Evolutionary conservation across 2,113 vertebrate species (phyloP), one percentile per base, ranked within the genome.

Genomic region (Oxyruncus cristatus): DNA sequence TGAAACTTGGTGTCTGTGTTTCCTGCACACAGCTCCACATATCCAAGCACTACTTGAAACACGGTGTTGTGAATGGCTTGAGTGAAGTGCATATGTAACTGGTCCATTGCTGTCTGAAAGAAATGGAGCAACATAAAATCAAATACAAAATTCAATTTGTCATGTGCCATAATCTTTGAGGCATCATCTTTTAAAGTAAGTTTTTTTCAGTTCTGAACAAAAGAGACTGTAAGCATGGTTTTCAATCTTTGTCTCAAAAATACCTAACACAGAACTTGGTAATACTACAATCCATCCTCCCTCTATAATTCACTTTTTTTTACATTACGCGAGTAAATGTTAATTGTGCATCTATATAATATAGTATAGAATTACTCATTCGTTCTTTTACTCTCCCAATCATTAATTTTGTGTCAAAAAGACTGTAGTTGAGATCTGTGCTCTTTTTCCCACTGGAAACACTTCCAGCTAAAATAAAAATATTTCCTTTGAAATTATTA

Each of bases 1-100:
- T 99, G 99, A 97, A 99, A 99, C 97, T 99, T 99, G 80, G 99
- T 99, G 86, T 99, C 99, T 8, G 99, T 99, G 59, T 99, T 99
- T 88, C 98, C 99, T 3, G 99, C 99, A 56, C 99, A 99, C 37
- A 99, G 98, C 94, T 99, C 99, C 95, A 99, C 99, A 10, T 99
- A 99, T 49, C 99, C 99, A 92, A 99, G 98, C 55, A 99, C 99
- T 80, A 99, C 99, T 93, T 99, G 99, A 97, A 99, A 99, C 68
- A 99, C 99, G 0, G 99, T 99, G 97, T 99, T 99, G 98, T 99
- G 99, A 97, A 99, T 99, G 92, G 99, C 99, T 96, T 99, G 99
- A 70, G 99, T 99, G 96, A 99, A 99, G 98, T 99, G 99, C 99
- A 99, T 99, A 95, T 99, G 99, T 81, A 99, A 98, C 96, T 99